Base-by-base conservation (phyloP, 2,888 invertebrate genomes). In the Pyrrhosoma nymphula region DNA sequence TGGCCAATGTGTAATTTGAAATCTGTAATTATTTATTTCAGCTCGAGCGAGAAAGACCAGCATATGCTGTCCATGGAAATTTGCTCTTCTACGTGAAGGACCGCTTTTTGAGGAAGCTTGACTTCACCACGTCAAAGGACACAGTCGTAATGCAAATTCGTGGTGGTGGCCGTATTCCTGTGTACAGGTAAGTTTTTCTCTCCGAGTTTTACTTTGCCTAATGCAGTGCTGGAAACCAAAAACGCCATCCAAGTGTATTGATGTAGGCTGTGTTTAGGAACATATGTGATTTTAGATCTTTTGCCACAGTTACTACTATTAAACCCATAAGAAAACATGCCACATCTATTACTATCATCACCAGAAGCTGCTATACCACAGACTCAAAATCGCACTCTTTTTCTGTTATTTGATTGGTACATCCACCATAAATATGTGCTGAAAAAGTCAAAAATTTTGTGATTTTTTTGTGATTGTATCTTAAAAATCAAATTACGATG, bases 11-110 rank as follows among this genome's bases (percentile, higher is more conserved):
- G 47, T 47, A 8, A 4, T 47, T 47, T 47, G 47, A 47, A 95
- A 95, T 56, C 60, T 88, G 95, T 95, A 75, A 91, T 96, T 18
- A 95, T 88, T 97, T 97, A 18, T 97, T 97, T 91, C 98, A 98
- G 97, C 97, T 99, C 96, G 99, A 99, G 96, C 97, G 99, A 95
- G 99, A 99, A 97, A 97, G 99, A 56, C 99, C 99, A 0, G 99
- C 99, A 0, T 99, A 99, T 96, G 99, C 99, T 10, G 98, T 99
- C 0, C 98, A 99, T 96, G 99, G 99, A 95, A 99, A 99, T 97
- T 97, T 99, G 96, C 97, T 99, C 88, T 99, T 99, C 97, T 99
- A 99, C 96, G 99, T 99, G 0, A 99, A 99, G 97, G 99, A 99
- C 96, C 98, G 98, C 96, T 99, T 98, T 96, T 97, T 99, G 88